A percentile compares a stretch with the other conserved stretches of the same genome.
phyloP scores from a whole-genome alignment of 92 coral and sea anemone genomes.

The Siderastrea siderea region DNA sequence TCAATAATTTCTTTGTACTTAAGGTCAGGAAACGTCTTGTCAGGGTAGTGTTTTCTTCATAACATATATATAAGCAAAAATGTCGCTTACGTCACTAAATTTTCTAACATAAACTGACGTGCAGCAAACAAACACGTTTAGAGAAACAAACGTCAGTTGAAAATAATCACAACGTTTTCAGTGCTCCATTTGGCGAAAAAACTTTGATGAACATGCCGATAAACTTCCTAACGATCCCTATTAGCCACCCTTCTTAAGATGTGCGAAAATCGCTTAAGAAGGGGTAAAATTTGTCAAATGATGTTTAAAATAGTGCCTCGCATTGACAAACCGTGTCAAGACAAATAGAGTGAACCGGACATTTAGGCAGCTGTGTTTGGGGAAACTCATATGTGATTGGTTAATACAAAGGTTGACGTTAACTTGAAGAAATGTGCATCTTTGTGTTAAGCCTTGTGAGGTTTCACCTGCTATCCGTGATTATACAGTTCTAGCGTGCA shows the following conservation, averaged over 20 bases:
- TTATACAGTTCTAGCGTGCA: not conserved
- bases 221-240: not conserved
- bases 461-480: constrained; percentile 16
- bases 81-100: not conserved
- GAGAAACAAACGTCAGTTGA: not conserved
- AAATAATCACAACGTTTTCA: no score
- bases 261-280: not conserved
- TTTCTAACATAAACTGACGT: constrained; percentile 7
- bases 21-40: constrained; percentile 3
- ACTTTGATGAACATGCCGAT: no score
- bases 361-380: constrained; percentile 33
- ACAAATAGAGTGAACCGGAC: constrained; percentile 21
- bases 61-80: not conserved
- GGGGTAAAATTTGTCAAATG: not conserved
- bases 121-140: no score
- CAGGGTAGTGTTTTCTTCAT: not conserved
- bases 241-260: not conserved
- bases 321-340: constrained; percentile 9
- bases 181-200: no score
- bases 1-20: not conserved
- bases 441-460: not conserved
- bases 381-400: constrained; percentile 17
- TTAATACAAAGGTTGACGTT: not conserved
- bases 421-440: constrained; percentile 20
- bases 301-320: not conserved